phyloP scores from a whole-genome alignment of 2,888 invertebrate genomes.

The Zootermopsis nevadensis region DNA sequence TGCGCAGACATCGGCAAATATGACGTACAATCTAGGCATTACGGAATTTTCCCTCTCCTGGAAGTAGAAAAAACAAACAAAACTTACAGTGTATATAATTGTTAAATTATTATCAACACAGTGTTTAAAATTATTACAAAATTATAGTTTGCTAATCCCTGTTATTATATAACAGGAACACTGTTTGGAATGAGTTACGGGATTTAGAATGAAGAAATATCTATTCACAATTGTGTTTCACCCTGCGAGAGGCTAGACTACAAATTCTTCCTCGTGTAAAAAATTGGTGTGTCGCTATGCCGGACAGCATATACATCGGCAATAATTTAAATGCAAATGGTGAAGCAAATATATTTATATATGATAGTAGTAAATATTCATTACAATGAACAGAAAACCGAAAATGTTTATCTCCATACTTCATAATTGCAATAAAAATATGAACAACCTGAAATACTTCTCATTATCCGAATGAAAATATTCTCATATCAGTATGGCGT shows the following conservation, averaged over 20 bases:
- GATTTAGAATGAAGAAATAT: not conserved
- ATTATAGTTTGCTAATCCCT: not conserved
- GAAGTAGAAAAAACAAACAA: slow-evolving; percentile 30
- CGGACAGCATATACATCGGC: not conserved
- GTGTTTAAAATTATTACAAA: not conserved
- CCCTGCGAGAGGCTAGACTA: slow-evolving; percentile 21
- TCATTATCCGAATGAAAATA: not conserved
- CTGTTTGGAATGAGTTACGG: not conserved
- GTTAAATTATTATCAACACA: not conserved
- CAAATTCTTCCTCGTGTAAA: slow-evolving; percentile 18
- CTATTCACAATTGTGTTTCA: not conserved
- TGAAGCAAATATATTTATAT: no score
- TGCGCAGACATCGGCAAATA: slow-evolving; percentile 40
- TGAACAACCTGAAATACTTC: not conserved
- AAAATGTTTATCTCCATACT: not conserved
- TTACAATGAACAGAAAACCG: no score
- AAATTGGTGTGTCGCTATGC: slow-evolving; percentile 13
- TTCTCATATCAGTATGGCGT: not conserved
- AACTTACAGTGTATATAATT: not conserved
- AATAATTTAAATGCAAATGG: no score
- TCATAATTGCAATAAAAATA: not conserved
- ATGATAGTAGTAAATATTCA: no score
- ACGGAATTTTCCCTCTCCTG: slow-evolving; percentile 49
- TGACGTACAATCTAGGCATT: slow-evolving; percentile 48
- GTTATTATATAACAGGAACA: not conserved